Base-by-base conservation (phyloP, 37 sponge, comb jelly and placozoan species). In the Ephydatia muelleri region DNA sequence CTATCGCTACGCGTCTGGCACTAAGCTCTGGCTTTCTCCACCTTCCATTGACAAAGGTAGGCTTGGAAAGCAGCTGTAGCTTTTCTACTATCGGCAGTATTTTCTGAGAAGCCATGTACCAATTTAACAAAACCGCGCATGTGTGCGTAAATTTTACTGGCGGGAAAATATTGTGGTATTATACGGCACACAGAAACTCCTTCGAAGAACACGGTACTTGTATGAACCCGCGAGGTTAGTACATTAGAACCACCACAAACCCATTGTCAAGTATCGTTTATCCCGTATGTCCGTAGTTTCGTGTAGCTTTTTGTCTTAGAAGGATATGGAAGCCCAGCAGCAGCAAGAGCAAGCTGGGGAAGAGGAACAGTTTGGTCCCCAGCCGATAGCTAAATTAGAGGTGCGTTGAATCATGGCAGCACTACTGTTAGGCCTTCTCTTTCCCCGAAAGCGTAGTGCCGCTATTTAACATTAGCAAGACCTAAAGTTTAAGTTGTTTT, bases 21-120 rank as follows among this genome's bases (percentile, higher is more conserved):
- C 92, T 88, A 26, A 96, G 85, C 16, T 68, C 77, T 26, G 95
- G 91, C 69, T 91, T 93, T 35, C 86, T 88, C 95, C 96, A 95
- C 37, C 79, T 73, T 0, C 91, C 82, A 66, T 90, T 73, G 14
- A 89, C 75, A n/a, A 71, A 95, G 19, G 75, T 83, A 8, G 95
- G 95, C 49, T 76, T 89, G 22, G 84, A 73, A 13, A 95, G 77
- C 49, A 83, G 86, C 47, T 93, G 90, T 9, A 95, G 43, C 77
- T 79, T 92, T 33, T 70, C 35, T 25, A 95, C 88, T 4, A 87
- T 47, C 0, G 87, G 88, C n/a, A 93, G 82, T 16, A 95, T 67
- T 37, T 68, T 74, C 67, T 76, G 43, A 2, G 39, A 35, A 71
- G 94, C 82, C 94, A 90, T 93, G 68, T 75, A 80, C 19, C 43